phyloP scores from a whole-genome alignment of 2,888 invertebrate genomes.

The Zonitis immaculata region DNA sequence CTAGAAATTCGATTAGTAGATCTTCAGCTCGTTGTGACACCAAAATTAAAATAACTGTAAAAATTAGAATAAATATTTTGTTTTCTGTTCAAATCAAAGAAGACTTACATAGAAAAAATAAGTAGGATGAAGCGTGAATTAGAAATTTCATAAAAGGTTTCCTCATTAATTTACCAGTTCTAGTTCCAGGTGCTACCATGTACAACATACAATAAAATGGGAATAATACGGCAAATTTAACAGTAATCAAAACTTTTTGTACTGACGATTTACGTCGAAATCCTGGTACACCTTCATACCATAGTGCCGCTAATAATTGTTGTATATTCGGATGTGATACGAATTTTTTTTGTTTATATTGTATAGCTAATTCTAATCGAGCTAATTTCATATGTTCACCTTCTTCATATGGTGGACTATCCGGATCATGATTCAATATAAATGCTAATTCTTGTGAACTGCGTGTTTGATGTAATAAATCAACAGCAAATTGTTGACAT shows the following conservation, averaged over 20 bases:
- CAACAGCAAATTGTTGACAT: constrained; percentile 88
- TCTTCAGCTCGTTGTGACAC: constrained; percentile 88
- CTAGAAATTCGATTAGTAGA: constrained; percentile 66
- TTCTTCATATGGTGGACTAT: constrained; percentile 63
- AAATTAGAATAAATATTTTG: too few species aligned
- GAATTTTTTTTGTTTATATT: constrained; percentile 87
- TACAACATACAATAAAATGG: constrained; percentile 84
- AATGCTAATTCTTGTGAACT: constrained; percentile 91
- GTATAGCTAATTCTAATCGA: constrained; percentile 83
- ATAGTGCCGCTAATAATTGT: constrained; percentile 83
- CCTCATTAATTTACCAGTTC: constrained; percentile 75
- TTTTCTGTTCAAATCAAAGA: neutral
- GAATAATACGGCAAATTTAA: constrained; percentile 74
- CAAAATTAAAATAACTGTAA: constrained; percentile 80
- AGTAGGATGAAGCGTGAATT: constrained; percentile 88
- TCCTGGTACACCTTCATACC: constrained; percentile 95
- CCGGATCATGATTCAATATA: constrained; percentile 87
- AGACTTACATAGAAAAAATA: constrained; percentile 88
- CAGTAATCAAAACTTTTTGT: constrained; percentile 66
- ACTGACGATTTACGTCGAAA: constrained; percentile 77
- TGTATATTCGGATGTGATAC: constrained; percentile 90
- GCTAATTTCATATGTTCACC: constrained; percentile 82
- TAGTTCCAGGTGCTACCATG: constrained; percentile 77
- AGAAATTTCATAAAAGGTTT: constrained; percentile 97
- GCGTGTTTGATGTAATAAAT: constrained; percentile 83